Conservation (phyloP, 2,888 invertebrate genomes). For the Neocrepidodera transversa region DNA sequence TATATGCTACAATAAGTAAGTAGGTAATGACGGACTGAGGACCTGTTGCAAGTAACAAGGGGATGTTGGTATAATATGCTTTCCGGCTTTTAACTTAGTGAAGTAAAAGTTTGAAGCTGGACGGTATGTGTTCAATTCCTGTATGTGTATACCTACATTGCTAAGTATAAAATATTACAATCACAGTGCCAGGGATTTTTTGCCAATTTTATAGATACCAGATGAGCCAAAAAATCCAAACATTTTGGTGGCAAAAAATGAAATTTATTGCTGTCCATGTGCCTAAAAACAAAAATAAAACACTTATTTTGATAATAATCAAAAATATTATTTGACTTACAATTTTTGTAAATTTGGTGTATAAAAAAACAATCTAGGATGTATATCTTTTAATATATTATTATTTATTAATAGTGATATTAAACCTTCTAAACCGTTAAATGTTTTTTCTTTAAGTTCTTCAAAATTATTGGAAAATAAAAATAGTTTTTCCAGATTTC, state of each 20-base stretch:
- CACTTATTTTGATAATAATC: background rate
- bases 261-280: conserved; percentile 77
- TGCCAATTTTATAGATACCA: conserved; percentile 73
- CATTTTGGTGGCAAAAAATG: conserved; percentile 72
- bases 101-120: no score
- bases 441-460: conserved; percentile 66
- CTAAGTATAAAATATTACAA: conserved; percentile 75
- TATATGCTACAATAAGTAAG: no score
- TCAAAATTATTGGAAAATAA: conserved; percentile 74
- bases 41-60: no score
- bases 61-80: no score
- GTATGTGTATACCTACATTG: conserved; percentile 75
- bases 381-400: conserved; percentile 71
- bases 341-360: conserved; percentile 73
- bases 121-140: no score
- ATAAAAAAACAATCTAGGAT: conserved; percentile 69
- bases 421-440: conserved; percentile 70
- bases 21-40: no score
- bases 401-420: conserved; percentile 74
- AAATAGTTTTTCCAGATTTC: conserved; percentile 70
- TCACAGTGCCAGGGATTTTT: conserved; percentile 86
- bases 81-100: no score
- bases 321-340: conserved; percentile 63
- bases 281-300: conserved; percentile 62
- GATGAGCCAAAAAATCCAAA: conserved; percentile 68